A percentile compares a stretch with the other conserved stretches of the same genome.
These are phyloP conservation scores for Formicarius rufipectus DNA, from an alignment of 2,113 vertebrate genomes.

Conservation along the genomic window DNA sequence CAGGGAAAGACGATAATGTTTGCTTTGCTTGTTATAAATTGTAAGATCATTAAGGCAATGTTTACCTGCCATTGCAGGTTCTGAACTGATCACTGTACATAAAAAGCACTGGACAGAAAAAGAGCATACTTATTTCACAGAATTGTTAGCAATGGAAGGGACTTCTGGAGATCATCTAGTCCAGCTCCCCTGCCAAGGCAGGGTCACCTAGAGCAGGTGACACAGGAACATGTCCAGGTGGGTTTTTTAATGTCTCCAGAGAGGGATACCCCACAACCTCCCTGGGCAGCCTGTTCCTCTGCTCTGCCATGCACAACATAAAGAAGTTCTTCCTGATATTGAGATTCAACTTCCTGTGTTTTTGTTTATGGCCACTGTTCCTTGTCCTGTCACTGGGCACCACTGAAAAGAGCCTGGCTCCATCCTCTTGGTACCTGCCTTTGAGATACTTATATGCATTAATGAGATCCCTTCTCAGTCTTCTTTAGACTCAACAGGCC, in stretches of 20 bases:
- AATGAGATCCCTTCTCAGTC: neutral
- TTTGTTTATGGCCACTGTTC: neutral
- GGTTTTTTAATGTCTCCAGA: neutral
- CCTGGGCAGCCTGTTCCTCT: neutral
- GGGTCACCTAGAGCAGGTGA: rapidly evolving
- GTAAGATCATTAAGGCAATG: slow-evolving; percentile 70
- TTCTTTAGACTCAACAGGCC: neutral
- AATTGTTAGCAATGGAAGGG: neutral
- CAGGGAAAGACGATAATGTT: slow-evolving; percentile 59
- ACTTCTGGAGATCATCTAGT: neutral
- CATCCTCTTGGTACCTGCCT: no score
- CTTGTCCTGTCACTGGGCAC: neutral
- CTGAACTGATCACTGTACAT: neutral
- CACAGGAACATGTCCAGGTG: neutral
- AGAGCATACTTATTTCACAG: neutral
- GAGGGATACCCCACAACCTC: neutral
- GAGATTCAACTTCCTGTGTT: neutral
- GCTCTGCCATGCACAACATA: rapidly evolving
- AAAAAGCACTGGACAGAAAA: neutral
- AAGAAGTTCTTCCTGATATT: neutral
- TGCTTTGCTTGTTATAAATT: slow-evolving; percentile 65
- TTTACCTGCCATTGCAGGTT: slow-evolving; percentile 40
- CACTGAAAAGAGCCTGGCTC: neutral
- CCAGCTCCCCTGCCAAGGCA: neutral
- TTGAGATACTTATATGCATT: neutral